These are phyloP conservation scores for Dinomys branickii DNA, from an alignment of 2,113 vertebrate species.

Conservation along the genomic window DNA sequence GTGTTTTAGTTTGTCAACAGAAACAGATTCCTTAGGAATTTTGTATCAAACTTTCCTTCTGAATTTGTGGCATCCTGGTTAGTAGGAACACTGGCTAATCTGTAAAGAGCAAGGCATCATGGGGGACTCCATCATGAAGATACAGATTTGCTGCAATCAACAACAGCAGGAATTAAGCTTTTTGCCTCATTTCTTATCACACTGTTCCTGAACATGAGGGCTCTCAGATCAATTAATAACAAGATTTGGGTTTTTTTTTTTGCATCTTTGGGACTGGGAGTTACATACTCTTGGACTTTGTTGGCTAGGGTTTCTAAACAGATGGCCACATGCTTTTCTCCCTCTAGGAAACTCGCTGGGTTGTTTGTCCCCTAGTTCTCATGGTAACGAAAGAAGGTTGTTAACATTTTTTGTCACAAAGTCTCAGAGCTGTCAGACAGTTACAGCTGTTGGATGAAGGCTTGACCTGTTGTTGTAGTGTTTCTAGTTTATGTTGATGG, in stretches of 20 bases:
- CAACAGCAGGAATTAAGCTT: not conserved
- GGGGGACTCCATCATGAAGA: not conserved
- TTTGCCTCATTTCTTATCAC: conserved; percentile 30
- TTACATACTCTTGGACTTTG: conserved; percentile 53
- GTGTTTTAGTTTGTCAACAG: not conserved
- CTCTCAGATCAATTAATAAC: conserved; percentile 11
- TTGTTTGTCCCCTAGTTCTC: conserved; percentile 77
- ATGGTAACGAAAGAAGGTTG: conserved; percentile 71
- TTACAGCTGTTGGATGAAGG: conserved; percentile 34
- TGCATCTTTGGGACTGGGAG: not conserved
- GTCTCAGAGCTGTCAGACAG: conserved; percentile 40
- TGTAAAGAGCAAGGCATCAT: not conserved
- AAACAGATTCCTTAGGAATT: conserved; percentile 34
- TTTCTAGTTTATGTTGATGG: not conserved
- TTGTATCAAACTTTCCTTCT: not conserved
- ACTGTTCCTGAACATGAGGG: not conserved
- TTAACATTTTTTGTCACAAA: conserved; percentile 53
- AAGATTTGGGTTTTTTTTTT: not conserved
- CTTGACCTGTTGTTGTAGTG: not conserved
- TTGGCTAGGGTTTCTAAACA: conserved; percentile 69
- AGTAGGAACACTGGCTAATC: not conserved
- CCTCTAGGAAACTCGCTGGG: conserved; percentile 55
- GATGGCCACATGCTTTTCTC: conserved; percentile 59
- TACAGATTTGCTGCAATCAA: conserved; percentile 15
- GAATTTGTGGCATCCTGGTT: not conserved